Percentiles rank a stretch among this genome's conserved stretches.
phyloP scores from a whole-genome alignment of 1,140 invertebrate genomes.

The Megalopta genalis region DNA sequence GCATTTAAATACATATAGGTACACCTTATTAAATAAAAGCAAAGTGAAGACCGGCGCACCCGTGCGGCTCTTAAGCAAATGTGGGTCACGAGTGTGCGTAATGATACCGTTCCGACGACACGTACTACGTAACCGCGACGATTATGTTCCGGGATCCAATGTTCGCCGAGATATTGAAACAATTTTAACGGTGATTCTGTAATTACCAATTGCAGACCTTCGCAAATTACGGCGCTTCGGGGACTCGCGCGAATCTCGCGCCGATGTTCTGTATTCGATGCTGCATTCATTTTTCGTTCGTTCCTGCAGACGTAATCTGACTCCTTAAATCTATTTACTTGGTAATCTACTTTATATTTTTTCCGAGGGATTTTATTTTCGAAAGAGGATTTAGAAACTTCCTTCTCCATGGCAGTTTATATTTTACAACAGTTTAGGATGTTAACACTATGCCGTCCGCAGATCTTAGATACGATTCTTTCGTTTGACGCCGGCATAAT shows the following conservation, averaged over 20 bases:
- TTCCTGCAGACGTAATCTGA: background rate
- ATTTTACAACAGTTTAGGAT: too few relatives aligned
- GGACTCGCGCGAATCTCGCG: background rate
- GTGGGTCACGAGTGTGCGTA: conserved; percentile 39
- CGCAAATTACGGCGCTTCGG: background rate
- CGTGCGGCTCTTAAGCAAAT: conserved; percentile 43
- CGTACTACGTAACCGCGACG: background rate
- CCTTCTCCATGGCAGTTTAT: too few relatives aligned
- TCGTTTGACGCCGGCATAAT: too few relatives aligned
- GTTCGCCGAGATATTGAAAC: conserved; percentile 16
- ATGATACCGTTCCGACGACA: conserved; percentile 40
- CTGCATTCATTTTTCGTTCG: background rate
- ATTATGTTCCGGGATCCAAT: conserved; percentile 5
- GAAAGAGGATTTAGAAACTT: too few relatives aligned
- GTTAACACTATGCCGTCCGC: too few relatives aligned
- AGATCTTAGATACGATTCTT: too few relatives aligned
- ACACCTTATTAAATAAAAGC: conserved; percentile 67
- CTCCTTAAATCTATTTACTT: background rate
- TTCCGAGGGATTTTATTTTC: background rate
- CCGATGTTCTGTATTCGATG: background rate
- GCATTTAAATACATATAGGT: conserved; percentile 72
- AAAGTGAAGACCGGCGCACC: conserved; percentile 44
- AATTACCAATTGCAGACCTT: background rate
- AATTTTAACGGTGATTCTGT: conserved; percentile 28
- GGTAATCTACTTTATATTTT: background rate